Evolutionary conservation across 2,113 vertebrate genomes (phyloP).

Genomic region (Callochromis pleurospilus): DNA sequence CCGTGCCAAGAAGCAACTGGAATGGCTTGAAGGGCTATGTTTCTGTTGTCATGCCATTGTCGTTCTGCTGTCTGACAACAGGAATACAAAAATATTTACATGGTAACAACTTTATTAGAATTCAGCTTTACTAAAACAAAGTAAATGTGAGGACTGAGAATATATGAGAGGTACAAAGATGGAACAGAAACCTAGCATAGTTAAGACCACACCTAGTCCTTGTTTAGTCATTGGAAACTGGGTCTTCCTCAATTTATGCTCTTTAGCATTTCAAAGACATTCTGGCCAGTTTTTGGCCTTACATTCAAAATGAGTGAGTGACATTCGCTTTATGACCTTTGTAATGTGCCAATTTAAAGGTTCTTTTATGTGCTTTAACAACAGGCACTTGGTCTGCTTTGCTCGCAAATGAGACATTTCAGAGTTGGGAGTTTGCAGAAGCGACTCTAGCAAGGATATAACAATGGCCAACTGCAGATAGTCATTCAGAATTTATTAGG

Average conservation of each 20-base stretch:
- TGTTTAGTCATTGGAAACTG: neutral
- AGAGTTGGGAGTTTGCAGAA: neutral
- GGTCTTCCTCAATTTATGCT: neutral
- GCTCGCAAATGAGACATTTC: neutral
- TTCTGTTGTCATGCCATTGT: neutral
- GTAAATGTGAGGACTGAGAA: neutral
- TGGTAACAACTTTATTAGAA: neutral
- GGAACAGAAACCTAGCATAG: neutral
- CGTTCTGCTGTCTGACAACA: neutral
- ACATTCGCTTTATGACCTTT: neutral
- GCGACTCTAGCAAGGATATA: neutral
- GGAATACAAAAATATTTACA: neutral
- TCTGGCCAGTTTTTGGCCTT: neutral
- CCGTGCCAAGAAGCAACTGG: neutral
- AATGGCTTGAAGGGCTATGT: neutral
- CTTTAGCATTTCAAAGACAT: neutral
- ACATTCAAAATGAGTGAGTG: neutral
- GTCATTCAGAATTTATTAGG: neutral
- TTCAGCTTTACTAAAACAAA: neutral
- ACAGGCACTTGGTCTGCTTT: neutral
- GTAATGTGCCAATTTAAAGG: neutral
- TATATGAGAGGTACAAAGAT: neutral
- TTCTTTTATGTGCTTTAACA: neutral
- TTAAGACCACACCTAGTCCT: neutral
- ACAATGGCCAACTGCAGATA: neutral